These are phyloP conservation scores for Corydoras sp. DNA, from an alignment of 2,113 vertebrate species.

Conservation along the genomic window DNA sequence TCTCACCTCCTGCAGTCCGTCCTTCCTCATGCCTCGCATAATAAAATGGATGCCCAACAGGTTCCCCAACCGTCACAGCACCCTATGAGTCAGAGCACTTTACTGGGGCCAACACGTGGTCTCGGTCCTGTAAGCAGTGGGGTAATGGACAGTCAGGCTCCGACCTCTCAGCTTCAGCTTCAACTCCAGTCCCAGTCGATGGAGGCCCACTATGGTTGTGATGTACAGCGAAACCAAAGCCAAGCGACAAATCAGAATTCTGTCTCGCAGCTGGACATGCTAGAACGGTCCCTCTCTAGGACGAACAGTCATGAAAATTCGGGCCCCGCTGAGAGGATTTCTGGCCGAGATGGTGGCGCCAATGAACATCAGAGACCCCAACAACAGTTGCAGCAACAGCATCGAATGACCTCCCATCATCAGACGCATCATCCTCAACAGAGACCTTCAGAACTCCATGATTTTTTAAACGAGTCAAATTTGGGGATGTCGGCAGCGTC, in stretches of 20 bases:
- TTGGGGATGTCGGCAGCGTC: constrained; percentile 54
- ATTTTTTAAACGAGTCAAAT: constrained; percentile 62
- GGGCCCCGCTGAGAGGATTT: constrained; percentile 51
- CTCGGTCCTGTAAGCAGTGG: constrained; percentile 50
- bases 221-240: constrained; percentile 58
- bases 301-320: constrained; percentile 48
- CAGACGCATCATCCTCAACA: constrained; percentile 52
- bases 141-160: constrained; percentile 49
- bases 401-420: constrained; percentile 62
- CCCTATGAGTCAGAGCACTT: constrained; percentile 59
- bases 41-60: constrained; percentile 64
- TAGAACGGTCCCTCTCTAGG: constrained; percentile 63
- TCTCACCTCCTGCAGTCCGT: constrained; percentile 75
- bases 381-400: constrained; percentile 54
- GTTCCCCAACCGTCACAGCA: constrained; percentile 50
- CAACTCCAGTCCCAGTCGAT: constrained; percentile 70
- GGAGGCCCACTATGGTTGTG: constrained; percentile 70
- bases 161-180: constrained; percentile 71
- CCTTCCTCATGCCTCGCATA: constrained; percentile 70
- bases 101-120: constrained; percentile 55
- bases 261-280: constrained; percentile 60
- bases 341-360: constrained; percentile 44
- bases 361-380: constrained; percentile 55
- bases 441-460: constrained; percentile 56
- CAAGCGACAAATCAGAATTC: constrained; percentile 60